Conservation (phyloP, 2,113 vertebrate genomes). For the Salvelinus fontinalis region DNA sequence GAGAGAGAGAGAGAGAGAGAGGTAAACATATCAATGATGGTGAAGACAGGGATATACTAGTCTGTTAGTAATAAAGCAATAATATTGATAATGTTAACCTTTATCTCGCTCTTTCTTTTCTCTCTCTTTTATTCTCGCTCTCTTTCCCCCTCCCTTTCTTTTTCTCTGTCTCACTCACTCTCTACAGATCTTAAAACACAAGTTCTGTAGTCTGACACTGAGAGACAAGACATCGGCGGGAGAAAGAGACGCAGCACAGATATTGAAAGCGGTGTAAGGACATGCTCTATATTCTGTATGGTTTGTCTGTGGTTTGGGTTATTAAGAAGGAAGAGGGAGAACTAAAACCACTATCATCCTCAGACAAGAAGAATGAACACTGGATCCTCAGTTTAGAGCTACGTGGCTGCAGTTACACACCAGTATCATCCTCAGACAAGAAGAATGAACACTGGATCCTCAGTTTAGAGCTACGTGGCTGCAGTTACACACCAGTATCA, state of each 20-base stretch:
- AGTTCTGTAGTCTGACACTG: constrained; percentile 53
- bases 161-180: constrained; percentile 5
- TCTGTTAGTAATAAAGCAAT: too few relatives aligned
- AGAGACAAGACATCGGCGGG: constrained; percentile 54
- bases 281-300: not conserved
- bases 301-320: not conserved
- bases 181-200: constrained; percentile 63
- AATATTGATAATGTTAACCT: not conserved
- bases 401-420: not conserved
- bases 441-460: not conserved
- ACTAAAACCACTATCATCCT: not conserved
- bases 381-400: not conserved
- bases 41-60: too few relatives aligned
- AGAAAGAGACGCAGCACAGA: constrained; percentile 64
- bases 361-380: not conserved
- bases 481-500: too few relatives aligned
- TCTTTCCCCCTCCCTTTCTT: not conserved
- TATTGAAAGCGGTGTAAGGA: constrained; percentile 77
- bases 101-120: not conserved
- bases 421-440: not conserved
- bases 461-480: not conserved
- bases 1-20: not conserved
- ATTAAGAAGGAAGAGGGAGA: not conserved
- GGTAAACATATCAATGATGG: too few relatives aligned
- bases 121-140: not conserved